Conservation (phyloP, 2,113 vertebrate species). For the Crotophaga sulcirostris region DNA sequence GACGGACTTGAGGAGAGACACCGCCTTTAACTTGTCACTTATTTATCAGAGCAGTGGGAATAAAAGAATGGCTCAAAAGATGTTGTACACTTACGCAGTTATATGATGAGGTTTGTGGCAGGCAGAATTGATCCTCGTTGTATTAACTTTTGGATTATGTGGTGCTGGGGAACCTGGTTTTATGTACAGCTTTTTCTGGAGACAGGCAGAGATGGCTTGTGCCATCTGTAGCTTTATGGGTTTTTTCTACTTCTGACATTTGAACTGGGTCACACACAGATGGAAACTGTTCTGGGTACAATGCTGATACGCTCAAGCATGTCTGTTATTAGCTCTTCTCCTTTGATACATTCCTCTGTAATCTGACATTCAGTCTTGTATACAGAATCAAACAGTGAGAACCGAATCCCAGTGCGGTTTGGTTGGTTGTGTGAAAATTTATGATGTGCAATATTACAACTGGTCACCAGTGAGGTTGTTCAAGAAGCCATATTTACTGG, state of each 20-base stretch:
- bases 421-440: no score
- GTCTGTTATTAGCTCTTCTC: neutral
- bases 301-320: accelerated
- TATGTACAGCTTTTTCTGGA: neutral
- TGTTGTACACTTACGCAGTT: slow-evolving; percentile 82
- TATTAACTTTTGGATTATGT: neutral
- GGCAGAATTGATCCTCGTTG: neutral
- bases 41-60: slow-evolving; percentile 95
- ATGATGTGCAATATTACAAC: neutral
- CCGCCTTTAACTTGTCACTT: slow-evolving; percentile 92
- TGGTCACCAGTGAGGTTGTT: neutral
- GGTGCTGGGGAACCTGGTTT: neutral
- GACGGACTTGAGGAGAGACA: slow-evolving; percentile 89
- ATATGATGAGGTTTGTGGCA: slow-evolving; percentile 69
- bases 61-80: slow-evolving; percentile 81
- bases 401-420: neutral
- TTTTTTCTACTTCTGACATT: neutral
- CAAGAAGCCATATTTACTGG: neutral
- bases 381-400: neutral
- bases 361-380: neutral
- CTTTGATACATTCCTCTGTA: neutral
- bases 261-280: accelerated
- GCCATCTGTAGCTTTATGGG: neutral
- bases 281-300: neutral
- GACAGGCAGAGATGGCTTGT: neutral